Percentiles rank a stretch among this genome's conserved stretches.
Conservation (phyloP, 2,888 invertebrate genomes). For the Ectropis crepuscularia region DNA sequence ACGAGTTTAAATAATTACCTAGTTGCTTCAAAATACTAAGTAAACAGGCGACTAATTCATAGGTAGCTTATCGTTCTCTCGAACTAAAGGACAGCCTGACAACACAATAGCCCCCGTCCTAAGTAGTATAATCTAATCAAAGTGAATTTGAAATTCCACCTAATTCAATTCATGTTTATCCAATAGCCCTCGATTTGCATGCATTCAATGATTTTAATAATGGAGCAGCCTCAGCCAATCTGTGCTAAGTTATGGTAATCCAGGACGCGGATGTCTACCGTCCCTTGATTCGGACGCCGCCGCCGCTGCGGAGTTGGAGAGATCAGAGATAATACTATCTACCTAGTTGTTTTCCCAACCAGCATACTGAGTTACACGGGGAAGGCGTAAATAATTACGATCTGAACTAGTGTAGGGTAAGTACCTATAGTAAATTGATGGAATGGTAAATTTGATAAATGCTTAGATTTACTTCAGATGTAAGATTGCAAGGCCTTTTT, state of each 20-base stretch:
- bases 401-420: too few relatives aligned
- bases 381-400: too few relatives aligned
- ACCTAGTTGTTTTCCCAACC: background rate
- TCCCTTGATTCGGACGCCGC: conserved; percentile 12
- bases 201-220: conserved; percentile 65
- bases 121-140: conserved; percentile 27
- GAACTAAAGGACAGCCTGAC: background rate
- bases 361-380: too few relatives aligned
- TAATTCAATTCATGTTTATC: conserved; percentile 57
- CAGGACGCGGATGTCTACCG: conserved; percentile 28
- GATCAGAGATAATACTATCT: background rate
- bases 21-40: too few relatives aligned
- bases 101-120: conserved; percentile 1
- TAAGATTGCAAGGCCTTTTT: too few relatives aligned
- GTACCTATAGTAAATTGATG: too few relatives aligned
- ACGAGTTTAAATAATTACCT: too few relatives aligned
- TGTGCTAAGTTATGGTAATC: conserved; percentile 65
- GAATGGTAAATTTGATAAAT: too few relatives aligned
- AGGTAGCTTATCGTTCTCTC: background rate
- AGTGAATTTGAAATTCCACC: conserved; percentile 45
- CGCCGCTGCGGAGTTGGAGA: background rate
- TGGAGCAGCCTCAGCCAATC: conserved; percentile 56
- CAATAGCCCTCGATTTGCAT: conserved; percentile 56
- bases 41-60: background rate
- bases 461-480: too few relatives aligned